Evolutionary conservation across 2,797 vertebrate species (phyloP).

Genomic region (Ficedula albicollis): DNA sequence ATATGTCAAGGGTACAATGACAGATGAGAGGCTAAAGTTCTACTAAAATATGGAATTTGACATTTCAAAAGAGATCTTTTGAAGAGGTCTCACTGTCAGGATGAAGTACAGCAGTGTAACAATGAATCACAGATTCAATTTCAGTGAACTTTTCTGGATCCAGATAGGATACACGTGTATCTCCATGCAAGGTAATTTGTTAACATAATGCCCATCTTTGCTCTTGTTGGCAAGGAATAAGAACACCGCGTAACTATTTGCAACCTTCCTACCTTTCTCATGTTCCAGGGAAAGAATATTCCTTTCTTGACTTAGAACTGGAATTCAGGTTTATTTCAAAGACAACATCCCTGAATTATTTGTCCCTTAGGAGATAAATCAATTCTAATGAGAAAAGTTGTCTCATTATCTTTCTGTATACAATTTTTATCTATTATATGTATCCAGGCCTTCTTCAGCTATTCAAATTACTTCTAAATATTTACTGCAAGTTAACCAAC

Average conservation of each 20-base stretch:
- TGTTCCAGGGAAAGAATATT: neutral
- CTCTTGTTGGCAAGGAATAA: neutral
- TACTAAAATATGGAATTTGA: neutral
- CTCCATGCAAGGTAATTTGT: neutral
- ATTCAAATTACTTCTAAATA: neutral
- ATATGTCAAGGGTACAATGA: neutral
- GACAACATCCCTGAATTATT: neutral
- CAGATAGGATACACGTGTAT: neutral
- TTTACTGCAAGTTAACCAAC: conserved; percentile 4
- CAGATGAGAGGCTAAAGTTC: neutral
- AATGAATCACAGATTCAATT: neutral
- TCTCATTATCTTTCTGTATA: neutral
- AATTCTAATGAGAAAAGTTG: neutral
- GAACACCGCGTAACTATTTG: neutral
- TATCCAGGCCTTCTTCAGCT: neutral
- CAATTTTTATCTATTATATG: neutral
- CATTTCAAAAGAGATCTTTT: neutral
- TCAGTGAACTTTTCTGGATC: neutral
- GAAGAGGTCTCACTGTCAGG: neutral
- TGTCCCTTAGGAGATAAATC: neutral
- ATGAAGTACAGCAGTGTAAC: neutral
- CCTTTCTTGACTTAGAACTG: neutral
- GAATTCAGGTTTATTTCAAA: neutral
- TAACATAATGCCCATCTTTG: neutral
- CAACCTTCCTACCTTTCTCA: neutral